Conservation (phyloP, 2,797 vertebrate species). For the Tangara arthus region DNA sequence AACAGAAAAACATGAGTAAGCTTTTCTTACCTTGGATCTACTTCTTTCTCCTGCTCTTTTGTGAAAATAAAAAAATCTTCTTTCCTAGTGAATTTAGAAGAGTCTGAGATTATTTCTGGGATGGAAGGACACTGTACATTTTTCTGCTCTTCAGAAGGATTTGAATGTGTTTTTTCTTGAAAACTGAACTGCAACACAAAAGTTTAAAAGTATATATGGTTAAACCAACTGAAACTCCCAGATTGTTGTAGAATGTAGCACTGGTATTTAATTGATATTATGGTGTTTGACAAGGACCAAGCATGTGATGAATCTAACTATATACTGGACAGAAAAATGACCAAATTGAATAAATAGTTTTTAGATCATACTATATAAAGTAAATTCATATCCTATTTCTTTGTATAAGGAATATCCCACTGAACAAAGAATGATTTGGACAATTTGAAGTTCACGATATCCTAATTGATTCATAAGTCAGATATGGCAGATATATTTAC, state of each 20-base stretch:
- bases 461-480: neutral
- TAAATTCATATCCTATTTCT: neutral
- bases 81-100: conserved; percentile 25
- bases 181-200: conserved; percentile 52
- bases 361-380: neutral
- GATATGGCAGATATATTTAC: neutral
- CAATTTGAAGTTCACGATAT: neutral
- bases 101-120: conserved; percentile 39
- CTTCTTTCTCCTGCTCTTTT: conserved; percentile 37
- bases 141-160: conserved; percentile 43
- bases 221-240: neutral
- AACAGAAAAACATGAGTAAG: neutral
- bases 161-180: conserved; percentile 37
- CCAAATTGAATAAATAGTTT: neutral
- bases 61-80: conserved; percentile 80
- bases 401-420: neutral
- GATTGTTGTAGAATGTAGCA: neutral
- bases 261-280: neutral
- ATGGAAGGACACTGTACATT: conserved; percentile 4
- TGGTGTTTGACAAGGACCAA: neutral
- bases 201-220: neutral
- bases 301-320: neutral
- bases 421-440: neutral
- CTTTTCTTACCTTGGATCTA: conserved; percentile 68
- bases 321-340: neutral